phyloP scores from a whole-genome alignment of 2,797 vertebrate genomes.

The Pelochelys cantorii region DNA sequence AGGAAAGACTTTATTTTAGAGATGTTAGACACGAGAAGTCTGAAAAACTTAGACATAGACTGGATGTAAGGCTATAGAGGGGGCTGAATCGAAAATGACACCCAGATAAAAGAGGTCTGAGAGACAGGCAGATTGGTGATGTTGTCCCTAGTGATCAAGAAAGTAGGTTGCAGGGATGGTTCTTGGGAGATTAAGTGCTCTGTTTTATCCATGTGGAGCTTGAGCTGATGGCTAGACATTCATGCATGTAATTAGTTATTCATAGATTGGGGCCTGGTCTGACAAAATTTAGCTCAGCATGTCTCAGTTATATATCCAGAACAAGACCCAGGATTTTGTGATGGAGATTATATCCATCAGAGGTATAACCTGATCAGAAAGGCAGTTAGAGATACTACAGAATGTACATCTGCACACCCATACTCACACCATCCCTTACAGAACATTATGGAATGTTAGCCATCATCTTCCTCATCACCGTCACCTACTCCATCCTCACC shows the following conservation, averaged over 20 bases:
- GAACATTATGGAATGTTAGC: too few species aligned
- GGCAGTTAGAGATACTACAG: too few species aligned
- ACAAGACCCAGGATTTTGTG: not conserved
- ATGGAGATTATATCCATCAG: not conserved
- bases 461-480: too few species aligned
- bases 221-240: not conserved
- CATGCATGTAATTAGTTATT: not conserved
- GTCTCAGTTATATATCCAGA: not conserved
- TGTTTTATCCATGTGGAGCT: not conserved
- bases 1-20: not conserved
- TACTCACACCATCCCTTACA: too few species aligned
- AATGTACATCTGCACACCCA: too few species aligned
- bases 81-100: not conserved
- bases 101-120: not conserved
- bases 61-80: not conserved
- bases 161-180: not conserved
- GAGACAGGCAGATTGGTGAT: not conserved
- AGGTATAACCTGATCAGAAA: not conserved
- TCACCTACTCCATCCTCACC: too few species aligned
- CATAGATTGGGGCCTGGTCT: not conserved
- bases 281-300: not conserved
- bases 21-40: not conserved
- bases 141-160: not conserved
- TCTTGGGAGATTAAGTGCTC: not conserved
- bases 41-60: not conserved